These are phyloP conservation scores for Lepidocyrtinus sp. DNA, from an alignment of 2,888 invertebrate genomes.

Conservation along the genomic window DNA sequence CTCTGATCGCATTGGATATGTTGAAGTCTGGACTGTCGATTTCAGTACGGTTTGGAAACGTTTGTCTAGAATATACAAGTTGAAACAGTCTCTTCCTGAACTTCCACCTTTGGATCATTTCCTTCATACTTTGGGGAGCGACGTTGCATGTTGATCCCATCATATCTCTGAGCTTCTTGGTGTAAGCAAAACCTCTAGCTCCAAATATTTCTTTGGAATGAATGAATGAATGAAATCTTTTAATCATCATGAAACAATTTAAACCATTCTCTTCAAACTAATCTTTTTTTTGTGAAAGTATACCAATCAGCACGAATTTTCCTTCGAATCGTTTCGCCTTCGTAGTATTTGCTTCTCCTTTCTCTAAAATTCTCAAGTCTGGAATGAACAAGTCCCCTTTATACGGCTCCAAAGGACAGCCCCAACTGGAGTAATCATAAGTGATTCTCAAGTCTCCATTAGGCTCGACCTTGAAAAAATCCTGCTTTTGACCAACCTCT, in stretches of 20 bases:
- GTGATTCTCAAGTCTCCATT: slow-evolving; percentile 31
- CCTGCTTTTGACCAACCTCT: not conserved
- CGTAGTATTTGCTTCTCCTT: slow-evolving; percentile 29
- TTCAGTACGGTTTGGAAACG: slow-evolving; percentile 6
- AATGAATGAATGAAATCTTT: too few relatives aligned
- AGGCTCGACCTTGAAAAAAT: slow-evolving; percentile 14
- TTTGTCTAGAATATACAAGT: slow-evolving; percentile 20
- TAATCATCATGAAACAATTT: not conserved
- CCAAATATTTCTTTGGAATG: slow-evolving; percentile 67
- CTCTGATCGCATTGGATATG: not conserved
- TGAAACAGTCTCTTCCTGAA: slow-evolving; percentile 31
- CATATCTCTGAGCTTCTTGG: slow-evolving; percentile 23
- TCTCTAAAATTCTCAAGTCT: slow-evolving; percentile 55
- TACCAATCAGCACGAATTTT: slow-evolving; percentile 59
- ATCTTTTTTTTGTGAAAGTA: too few relatives aligned
- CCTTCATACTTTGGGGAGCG: slow-evolving; percentile 16
- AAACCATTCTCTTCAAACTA: not conserved
- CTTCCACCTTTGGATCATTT: slow-evolving; percentile 54
- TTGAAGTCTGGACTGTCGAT: not conserved
- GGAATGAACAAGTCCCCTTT: slow-evolving; percentile 53
- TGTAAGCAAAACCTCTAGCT: slow-evolving; percentile 53
- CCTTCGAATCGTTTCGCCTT: slow-evolving; percentile 38
- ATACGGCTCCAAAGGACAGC: slow-evolving; percentile 66
- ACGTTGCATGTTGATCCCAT: not conserved
- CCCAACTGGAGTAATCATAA: slow-evolving; percentile 64